phyloP scores from a whole-genome alignment of 2,113 vertebrate species.

The Calcarius ornatus region DNA sequence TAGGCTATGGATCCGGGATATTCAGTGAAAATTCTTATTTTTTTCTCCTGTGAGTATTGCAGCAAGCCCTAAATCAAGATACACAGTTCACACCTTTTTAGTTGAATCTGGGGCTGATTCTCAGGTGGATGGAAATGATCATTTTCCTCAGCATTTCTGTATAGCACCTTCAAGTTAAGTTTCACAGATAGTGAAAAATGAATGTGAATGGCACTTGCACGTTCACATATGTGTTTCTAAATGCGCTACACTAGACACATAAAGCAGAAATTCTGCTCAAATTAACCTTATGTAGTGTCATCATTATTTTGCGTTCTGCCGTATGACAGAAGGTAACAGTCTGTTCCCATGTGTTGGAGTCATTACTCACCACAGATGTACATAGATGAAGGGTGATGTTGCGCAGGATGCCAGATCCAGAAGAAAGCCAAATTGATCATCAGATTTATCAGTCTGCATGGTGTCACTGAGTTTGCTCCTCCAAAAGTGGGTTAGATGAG shows the following conservation, averaged over 20 bases:
- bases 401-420: neutral
- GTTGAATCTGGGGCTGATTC: neutral
- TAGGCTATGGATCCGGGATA: neutral
- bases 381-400: neutral
- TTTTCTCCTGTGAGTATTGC: neutral
- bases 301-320: neutral
- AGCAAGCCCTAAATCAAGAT: neutral
- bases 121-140: neutral
- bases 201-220: neutral
- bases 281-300: neutral
- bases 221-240: neutral
- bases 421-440: constrained; percentile 1
- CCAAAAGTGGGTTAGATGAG: neutral
- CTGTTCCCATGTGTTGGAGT: neutral
- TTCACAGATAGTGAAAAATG: neutral
- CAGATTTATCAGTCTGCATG: neutral
- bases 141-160: neutral
- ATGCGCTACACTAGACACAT: rapidly evolving
- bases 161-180: neutral
- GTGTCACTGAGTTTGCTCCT: neutral
- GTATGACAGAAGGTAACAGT: neutral
- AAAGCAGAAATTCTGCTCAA: neutral
- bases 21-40: neutral
- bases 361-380: neutral
- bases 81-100: neutral